Evolutionary conservation across 2,797 vertebrate genomes (phyloP), one percentile per base, ranked within the genome.

Genomic region (Lagodon rhomboides): DNA sequence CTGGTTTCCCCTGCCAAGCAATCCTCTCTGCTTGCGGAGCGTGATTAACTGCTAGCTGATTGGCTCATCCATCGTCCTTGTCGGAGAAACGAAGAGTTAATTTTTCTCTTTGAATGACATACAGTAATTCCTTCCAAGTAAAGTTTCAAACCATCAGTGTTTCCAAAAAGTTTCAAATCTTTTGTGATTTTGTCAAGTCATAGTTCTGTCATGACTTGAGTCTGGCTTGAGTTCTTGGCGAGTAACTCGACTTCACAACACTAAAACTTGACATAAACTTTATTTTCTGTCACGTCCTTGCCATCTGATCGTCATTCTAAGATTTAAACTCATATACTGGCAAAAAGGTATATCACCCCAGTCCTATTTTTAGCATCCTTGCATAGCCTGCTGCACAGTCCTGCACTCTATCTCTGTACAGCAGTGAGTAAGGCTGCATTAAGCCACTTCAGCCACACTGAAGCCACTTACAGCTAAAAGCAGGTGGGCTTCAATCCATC

Each of bases 381-480:
- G 47, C 54, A 15, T 18, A 25, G 55, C 13, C 55, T 2, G 23
- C 55, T 64, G 47, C 44, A 54, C 47, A 51, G 54, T 61, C 49
- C 79, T 62, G 72, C 71, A 22, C 25, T 60, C 41, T 23, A 62
- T 67, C 47, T 64, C 53, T 54, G 65, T 53, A 30, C 34, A 73
- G 5, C 70, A 54, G 61, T 50, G 77, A 77, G 82, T 51, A 64
- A 68, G 56, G 41, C 73, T 84, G 84, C 86, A 89, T 88, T 84
- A 91, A 68, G 55, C 83, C 90, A 90, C 91, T 91, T 86, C 72
- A 89, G 34, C 72, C 74, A 59, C 78, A 74, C 82, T 71, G 80
- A 91, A 81, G 86, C 90, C 88, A 91, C 89, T 91, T 72, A 84
- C 80, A 77, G 75, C 85, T 87, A 85, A 93, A 90, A 93, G 91